Evolutionary conservation across 2,797 vertebrate species (phyloP).

Genomic region (Heteromormyrus szaboi): DNA sequence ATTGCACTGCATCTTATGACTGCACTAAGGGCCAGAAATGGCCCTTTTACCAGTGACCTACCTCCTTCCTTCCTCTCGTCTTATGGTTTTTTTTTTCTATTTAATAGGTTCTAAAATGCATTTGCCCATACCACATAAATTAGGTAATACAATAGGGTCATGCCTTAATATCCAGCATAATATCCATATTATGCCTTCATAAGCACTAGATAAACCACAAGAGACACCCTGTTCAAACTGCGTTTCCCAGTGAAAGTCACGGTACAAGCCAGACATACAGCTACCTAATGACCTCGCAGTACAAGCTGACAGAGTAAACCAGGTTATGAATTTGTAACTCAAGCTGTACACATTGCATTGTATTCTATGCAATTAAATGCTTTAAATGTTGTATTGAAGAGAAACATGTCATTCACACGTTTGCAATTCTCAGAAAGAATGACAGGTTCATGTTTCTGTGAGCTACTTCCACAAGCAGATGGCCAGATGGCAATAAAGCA

Average conservation of each 20-base stretch:
- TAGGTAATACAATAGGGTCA: not conserved
- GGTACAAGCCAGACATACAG: not conserved
- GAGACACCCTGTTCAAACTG: not conserved
- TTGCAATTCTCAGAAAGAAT: not conserved
- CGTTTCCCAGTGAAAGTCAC: not conserved
- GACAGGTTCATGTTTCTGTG: conserved; percentile 24
- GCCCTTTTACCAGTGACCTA: not conserved
- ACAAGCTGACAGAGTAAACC: not conserved
- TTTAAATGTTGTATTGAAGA: not conserved
- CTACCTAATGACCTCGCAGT: not conserved
- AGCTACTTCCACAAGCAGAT: conserved; percentile 53
- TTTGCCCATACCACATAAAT: not conserved
- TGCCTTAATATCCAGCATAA: not conserved
- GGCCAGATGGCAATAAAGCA: conserved; percentile 44
- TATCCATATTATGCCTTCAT: not conserved
- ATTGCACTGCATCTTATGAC: not conserved
- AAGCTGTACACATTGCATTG: not conserved
- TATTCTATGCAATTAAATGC: not conserved
- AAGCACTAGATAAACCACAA: not conserved
- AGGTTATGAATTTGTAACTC: not conserved
- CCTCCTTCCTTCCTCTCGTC: not conserved
- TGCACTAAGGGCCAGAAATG: not conserved
- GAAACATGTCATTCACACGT: not conserved
- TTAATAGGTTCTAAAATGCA: not conserved
- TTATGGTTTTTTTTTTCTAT: not conserved